A percentile compares a stretch with the other conserved stretches of the same genome.
These are phyloP conservation scores for Lycocorax pyrrhopterus DNA, from an alignment of 2,113 vertebrate genomes.

Conservation along the genomic window DNA sequence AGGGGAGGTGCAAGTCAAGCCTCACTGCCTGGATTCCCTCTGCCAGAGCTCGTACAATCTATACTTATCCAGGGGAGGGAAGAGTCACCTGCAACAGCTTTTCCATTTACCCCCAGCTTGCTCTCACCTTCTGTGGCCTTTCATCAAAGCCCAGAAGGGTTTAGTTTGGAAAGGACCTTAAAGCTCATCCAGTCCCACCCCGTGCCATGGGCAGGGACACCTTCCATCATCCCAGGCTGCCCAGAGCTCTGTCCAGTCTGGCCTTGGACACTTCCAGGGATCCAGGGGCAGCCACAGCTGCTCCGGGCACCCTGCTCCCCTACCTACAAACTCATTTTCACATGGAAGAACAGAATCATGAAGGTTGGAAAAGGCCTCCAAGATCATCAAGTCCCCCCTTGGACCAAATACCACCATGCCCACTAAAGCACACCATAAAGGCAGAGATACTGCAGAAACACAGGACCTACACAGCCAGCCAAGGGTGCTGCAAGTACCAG, in stretches of 20 bases:
- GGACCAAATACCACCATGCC: not conserved
- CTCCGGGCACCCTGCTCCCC: not conserved
- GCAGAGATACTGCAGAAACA: not conserved
- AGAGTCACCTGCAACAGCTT: not conserved
- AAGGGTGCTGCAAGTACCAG: not conserved
- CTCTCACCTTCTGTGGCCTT: not conserved
- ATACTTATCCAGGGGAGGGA: not conserved
- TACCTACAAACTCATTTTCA: not conserved
- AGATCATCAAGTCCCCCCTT: no score
- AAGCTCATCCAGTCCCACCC: fast-evolving
- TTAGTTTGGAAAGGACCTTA: not conserved
- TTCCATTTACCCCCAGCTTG: not conserved
- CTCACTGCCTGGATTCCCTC: not conserved
- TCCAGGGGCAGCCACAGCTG: not conserved
- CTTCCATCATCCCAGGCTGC: fast-evolving
- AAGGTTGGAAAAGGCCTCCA: not conserved
- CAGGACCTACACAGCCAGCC: not conserved
- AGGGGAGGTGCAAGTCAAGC: not conserved
- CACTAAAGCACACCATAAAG: not conserved
- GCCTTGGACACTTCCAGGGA: not conserved
- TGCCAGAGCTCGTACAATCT: not conserved
- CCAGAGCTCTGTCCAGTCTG: not conserved
- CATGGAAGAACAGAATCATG: fast-evolving
- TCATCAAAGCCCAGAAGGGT: not conserved
- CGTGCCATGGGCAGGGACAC: not conserved